Percentiles rank a stretch among this genome's conserved stretches.
These are phyloP conservation scores for Zaprionus vittiger DNA, from an alignment of 1,140 invertebrate species.

Conservation along the genomic window DNA sequence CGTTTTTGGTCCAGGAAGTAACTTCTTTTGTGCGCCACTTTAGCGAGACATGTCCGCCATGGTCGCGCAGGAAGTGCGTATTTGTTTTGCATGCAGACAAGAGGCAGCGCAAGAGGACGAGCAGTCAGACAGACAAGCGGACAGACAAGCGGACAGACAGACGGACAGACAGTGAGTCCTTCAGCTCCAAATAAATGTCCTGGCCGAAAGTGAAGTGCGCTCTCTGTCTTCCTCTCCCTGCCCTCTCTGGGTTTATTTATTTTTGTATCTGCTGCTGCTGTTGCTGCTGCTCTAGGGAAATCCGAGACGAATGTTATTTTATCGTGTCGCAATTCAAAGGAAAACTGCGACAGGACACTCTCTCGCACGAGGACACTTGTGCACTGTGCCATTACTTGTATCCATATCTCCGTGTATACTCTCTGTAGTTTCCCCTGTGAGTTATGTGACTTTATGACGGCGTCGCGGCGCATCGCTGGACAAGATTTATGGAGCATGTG, in stretches of 20 bases:
- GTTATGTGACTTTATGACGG: slow-evolving; percentile 74
- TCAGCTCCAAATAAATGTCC: slow-evolving; percentile 41
- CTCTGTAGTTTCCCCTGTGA: slow-evolving; percentile 2
- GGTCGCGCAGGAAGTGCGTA: slow-evolving; percentile 71
- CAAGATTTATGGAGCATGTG: slow-evolving; percentile 77
- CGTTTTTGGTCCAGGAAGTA: slow-evolving; percentile 65
- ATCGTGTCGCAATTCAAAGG: slow-evolving; percentile 77
- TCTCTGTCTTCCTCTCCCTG: not conserved
- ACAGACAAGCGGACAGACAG: slow-evolving; percentile 13
- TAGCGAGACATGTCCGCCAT: slow-evolving; percentile 49
- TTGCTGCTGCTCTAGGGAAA: slow-evolving; percentile 47
- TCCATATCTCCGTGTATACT: not conserved
- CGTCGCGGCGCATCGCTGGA: slow-evolving; percentile 50
- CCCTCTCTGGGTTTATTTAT: slow-evolving; percentile 59
- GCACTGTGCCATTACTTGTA: slow-evolving; percentile 14
- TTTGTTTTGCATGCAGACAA: slow-evolving; percentile 70
- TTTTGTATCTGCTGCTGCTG: slow-evolving; percentile 41
- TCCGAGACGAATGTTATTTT: slow-evolving; percentile 79
- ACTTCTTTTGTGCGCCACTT: slow-evolving; percentile 70
- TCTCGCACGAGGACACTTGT: slow-evolving; percentile 28
- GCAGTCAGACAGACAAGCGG: slow-evolving; percentile 14
- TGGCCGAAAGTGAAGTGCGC: slow-evolving; percentile 17
- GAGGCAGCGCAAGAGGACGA: not conserved
- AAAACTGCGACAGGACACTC: slow-evolving; percentile 58
- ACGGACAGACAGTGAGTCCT: slow-evolving; percentile 16